Conservation (phyloP, 2,797 vertebrate species). For the Selene dorsalis region DNA sequence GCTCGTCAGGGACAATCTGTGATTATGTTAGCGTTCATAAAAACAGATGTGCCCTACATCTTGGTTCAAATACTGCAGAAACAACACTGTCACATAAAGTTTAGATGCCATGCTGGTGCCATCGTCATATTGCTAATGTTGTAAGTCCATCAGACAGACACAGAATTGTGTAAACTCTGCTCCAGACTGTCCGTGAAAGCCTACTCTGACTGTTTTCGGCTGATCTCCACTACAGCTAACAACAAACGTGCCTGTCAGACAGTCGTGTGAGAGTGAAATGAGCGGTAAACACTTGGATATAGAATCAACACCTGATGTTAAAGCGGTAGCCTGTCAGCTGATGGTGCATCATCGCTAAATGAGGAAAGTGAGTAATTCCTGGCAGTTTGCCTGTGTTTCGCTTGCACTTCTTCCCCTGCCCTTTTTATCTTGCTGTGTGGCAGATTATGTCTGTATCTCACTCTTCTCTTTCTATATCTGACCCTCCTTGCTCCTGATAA, state of each 20-base stretch:
- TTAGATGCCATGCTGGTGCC: conserved; percentile 59
- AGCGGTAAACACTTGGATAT: conserved; percentile 41
- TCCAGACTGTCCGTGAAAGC: conserved; percentile 11
- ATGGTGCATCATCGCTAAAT: conserved; percentile 51
- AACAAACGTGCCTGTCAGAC: conserved; percentile 37
- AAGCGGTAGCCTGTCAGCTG: conserved; percentile 38
- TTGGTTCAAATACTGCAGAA: conserved; percentile 61
- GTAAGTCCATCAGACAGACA: conserved; percentile 44
- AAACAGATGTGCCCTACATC: conserved; percentile 55
- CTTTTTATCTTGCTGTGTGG: conserved; percentile 20
- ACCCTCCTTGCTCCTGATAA: conserved; percentile 31
- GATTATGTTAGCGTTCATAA: conserved; percentile 42
- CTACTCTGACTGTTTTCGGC: neutral
- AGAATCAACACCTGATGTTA: conserved; percentile 26
- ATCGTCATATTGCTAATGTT: conserved; percentile 60
- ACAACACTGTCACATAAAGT: conserved; percentile 56
- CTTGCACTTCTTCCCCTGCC: conserved; percentile 24
- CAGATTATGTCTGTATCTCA: conserved; percentile 11
- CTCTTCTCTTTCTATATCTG: conserved; percentile 12
- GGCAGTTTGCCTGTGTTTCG: conserved; percentile 50
- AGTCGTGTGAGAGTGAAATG: conserved; percentile 35
- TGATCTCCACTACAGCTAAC: conserved; percentile 13
- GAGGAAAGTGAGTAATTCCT: conserved; percentile 41
- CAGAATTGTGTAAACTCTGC: conserved; percentile 30
- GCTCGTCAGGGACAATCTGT: conserved; percentile 54